Conservation (phyloP, 2,113 vertebrate species). For the Okapia johnstoni region DNA sequence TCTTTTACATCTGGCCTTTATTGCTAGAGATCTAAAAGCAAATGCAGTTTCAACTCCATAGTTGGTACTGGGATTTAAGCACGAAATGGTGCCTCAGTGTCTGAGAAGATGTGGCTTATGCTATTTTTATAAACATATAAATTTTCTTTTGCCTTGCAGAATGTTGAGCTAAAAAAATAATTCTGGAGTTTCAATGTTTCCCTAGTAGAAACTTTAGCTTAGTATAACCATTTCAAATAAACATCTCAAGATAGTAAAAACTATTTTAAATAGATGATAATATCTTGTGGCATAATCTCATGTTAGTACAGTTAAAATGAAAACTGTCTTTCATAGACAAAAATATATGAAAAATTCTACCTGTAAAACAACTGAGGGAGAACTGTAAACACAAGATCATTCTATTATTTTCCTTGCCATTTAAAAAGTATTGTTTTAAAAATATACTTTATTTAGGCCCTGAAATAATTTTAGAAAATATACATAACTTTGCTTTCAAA, state of each 20-base stretch:
- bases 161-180: neutral
- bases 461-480: conserved; percentile 57
- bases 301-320: conserved; percentile 5
- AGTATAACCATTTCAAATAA: conserved; percentile 22
- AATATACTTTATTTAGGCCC: conserved; percentile 12
- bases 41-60: neutral
- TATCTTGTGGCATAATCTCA: neutral
- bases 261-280: conserved; percentile 18
- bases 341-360: conserved; percentile 31
- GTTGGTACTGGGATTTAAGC: neutral
- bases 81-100: neutral
- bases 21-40: neutral
- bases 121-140: neutral
- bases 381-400: conserved; percentile 18
- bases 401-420: conserved; percentile 38
- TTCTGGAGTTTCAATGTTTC: conserved; percentile 1
- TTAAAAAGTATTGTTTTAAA: conserved; percentile 33
- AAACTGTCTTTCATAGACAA: neutral
- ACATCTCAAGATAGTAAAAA: conserved; percentile 15
- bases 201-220: conserved; percentile 11
- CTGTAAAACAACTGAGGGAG: neutral
- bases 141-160: conserved; percentile 3
- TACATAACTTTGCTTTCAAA: conserved; percentile 48
- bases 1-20: neutral
- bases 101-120: neutral